Percentiles rank a stretch among this genome's conserved stretches.
Evolutionary conservation across 2,888 invertebrate genomes (phyloP).

Genomic region (Ormyrus rosae): DNA sequence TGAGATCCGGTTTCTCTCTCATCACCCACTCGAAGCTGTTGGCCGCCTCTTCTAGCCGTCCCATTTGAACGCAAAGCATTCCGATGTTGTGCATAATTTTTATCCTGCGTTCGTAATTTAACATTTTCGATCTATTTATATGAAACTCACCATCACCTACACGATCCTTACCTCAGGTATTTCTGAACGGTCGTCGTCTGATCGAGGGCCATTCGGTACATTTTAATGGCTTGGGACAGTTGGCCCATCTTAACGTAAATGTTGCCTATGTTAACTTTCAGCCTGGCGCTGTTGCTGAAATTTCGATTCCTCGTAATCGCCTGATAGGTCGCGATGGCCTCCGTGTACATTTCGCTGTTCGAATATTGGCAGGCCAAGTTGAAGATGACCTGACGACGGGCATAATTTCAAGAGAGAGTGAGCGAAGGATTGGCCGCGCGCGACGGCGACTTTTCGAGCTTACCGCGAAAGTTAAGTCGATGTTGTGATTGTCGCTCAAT

Average conservation of each 20-base stretch:
- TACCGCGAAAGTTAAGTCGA: slow-evolving; percentile 97
- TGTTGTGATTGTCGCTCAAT: slow-evolving; percentile 92
- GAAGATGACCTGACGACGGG: slow-evolving; percentile 86
- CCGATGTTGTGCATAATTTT: slow-evolving; percentile 99
- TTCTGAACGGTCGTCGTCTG: slow-evolving; percentile 96
- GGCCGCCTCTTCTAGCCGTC: slow-evolving; percentile 96
- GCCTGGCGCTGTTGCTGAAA: slow-evolving; percentile 93
- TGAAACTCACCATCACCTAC: background rate
- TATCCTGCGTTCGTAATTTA: slow-evolving; percentile 78
- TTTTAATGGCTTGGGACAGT: slow-evolving; percentile 95
- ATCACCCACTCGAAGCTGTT: slow-evolving; percentile 98
- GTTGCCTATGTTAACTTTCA: slow-evolving; percentile 99
- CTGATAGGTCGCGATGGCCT: slow-evolving; percentile 97
- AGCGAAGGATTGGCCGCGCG: background rate
- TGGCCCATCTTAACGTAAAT: slow-evolving; percentile 96
- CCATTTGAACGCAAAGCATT: slow-evolving; percentile 95
- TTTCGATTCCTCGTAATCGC: slow-evolving; percentile 95
- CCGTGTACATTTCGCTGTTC: slow-evolving; percentile 95
- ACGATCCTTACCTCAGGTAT: slow-evolving; percentile 83
- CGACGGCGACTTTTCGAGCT: background rate
- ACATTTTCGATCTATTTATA: background rate
- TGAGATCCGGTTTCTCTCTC: slow-evolving; percentile 95
- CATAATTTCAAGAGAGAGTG: background rate
- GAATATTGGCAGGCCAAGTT: slow-evolving; percentile 97
- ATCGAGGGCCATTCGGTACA: slow-evolving; percentile 98